Percentiles rank a stretch among this genome's conserved stretches.
Evolutionary conservation across 30 jellyfish, hydroid and myxozoan species (phyloP).

Genomic region (Cassiopea andromeda): DNA sequence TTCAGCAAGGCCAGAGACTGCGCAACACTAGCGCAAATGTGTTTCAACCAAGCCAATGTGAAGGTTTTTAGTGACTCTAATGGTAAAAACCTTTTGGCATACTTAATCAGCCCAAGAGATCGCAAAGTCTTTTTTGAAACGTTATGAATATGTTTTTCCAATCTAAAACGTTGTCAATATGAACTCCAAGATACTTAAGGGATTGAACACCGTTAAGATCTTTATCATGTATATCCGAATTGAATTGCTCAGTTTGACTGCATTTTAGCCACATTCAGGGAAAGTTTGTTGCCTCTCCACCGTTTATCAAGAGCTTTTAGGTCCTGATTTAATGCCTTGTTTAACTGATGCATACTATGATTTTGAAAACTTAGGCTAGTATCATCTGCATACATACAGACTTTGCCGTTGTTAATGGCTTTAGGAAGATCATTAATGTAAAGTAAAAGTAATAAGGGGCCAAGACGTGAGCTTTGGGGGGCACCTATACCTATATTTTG

Average conservation of each 20-base stretch:
- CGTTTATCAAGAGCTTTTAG: not conserved
- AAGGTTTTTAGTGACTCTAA: constrained; percentile 14
- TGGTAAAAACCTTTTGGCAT: not conserved
- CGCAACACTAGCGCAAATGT: constrained; percentile 12
- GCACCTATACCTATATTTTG: not conserved
- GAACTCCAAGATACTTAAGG: not conserved
- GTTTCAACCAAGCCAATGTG: constrained; percentile 14
- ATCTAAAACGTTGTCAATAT: not conserved
- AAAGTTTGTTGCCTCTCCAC: not conserved
- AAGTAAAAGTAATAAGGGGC: not conserved
- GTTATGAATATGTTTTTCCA: not conserved
- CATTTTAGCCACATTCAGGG: not conserved
- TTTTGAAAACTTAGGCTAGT: not conserved
- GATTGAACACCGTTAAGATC: not conserved
- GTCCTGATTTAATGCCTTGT: not conserved
- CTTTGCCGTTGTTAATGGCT: not conserved
- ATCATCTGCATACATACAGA: not conserved
- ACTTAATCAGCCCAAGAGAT: not conserved
- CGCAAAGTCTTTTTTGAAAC: not conserved
- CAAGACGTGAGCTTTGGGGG: not conserved
- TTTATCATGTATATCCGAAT: not conserved
- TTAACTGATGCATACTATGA: not conserved
- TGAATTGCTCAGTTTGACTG: not conserved
- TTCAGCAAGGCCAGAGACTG: not conserved
- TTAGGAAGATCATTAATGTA: not conserved